Percentiles rank a stretch among this genome's conserved stretches.
Evolutionary conservation across 1,140 invertebrate genomes (phyloP).

Genomic region (Acromyrmex heyeri): DNA sequence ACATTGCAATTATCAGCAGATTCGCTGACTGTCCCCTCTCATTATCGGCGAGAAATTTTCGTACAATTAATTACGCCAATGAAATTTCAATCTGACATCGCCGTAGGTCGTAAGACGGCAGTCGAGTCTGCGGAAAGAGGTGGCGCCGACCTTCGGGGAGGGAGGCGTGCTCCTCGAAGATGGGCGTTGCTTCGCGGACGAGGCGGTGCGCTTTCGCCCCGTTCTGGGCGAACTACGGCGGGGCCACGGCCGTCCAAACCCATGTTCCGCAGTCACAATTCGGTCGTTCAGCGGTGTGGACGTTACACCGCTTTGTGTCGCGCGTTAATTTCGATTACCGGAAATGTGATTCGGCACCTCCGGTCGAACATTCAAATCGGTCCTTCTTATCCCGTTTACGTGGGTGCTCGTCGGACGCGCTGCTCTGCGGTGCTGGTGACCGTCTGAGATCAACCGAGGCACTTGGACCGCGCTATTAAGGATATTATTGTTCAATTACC

Average conservation of each 20-base stretch:
- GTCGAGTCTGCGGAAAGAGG: conserved; percentile 1
- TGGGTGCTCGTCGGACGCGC: neutral
- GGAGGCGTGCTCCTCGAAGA: neutral
- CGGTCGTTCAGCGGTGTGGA: conserved; percentile 78
- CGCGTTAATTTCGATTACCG: conserved; percentile 67
- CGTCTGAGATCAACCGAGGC: neutral
- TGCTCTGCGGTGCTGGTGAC: neutral
- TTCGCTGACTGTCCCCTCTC: neutral
- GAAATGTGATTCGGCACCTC: conserved; percentile 55
- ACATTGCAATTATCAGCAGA: neutral
- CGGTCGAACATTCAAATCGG: conserved; percentile 4
- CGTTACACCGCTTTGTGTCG: conserved; percentile 68
- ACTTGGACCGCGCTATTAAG: neutral
- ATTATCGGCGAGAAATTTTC: conserved; percentile 14
- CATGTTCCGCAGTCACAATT: conserved; percentile 80
- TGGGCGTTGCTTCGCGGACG: neutral
- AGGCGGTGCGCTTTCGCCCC: neutral
- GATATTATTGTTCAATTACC: neutral
- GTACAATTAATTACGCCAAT: conserved; percentile 34
- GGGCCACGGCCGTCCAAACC: conserved; percentile 67
- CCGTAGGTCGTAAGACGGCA: neutral
- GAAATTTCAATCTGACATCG: conserved; percentile 31
- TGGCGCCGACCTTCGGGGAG: neutral
- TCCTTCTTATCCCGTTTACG: neutral
- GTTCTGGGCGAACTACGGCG: conserved; percentile 33